Evolutionary conservation across 2,888 invertebrate species (phyloP), one percentile per base, ranked within the genome.

Genomic region (Phyto melanocephala): DNA sequence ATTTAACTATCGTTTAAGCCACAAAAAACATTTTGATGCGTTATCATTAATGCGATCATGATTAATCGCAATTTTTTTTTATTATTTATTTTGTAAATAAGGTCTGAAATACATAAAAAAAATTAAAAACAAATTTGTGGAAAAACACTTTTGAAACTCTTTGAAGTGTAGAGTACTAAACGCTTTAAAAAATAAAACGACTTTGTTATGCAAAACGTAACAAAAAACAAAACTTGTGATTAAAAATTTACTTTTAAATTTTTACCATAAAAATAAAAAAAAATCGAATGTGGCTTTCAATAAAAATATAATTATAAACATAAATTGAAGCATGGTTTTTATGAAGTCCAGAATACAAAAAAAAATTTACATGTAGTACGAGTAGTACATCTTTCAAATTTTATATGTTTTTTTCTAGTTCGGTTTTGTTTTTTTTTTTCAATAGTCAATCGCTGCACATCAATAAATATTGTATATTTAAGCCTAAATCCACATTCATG

Each of bases 401-500:
- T n/a, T n/a, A n/a, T n/a, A n/a, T 20, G 35, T 22, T 15, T 65
- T 22, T 7, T n/a, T 7, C 3, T 58, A 50, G n/a, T n/a, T n/a
- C n/a, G n/a, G n/a, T n/a, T 7, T 35, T 60, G 20, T 17, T 42
- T 28, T 47, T 42, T 5, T 35, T 37, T 77, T 35, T 33, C 52
- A 68, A 40, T 35, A 50, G 17, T 42, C n/a, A 28, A 6, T 20
- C 20, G 28, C 6, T 10, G n/a, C 0, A 22, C 42, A 35, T 2
- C 13, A 24, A 77, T 62, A 56, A 54, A 17, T 28, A 58, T 50
- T 70, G 20, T 52, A 6, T 58, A 67, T 79, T 28, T 71, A 71
- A 79, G 60, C 63, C 75, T 79, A 70, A 74, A 67, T 79, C 75
- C 24, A 71, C 28, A 75, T 82, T 79, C 79, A 82, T 82, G 78